These are phyloP conservation scores for Cheilosia variabilis DNA, from an alignment of 2,888 invertebrate genomes.

Conservation along the genomic window DNA sequence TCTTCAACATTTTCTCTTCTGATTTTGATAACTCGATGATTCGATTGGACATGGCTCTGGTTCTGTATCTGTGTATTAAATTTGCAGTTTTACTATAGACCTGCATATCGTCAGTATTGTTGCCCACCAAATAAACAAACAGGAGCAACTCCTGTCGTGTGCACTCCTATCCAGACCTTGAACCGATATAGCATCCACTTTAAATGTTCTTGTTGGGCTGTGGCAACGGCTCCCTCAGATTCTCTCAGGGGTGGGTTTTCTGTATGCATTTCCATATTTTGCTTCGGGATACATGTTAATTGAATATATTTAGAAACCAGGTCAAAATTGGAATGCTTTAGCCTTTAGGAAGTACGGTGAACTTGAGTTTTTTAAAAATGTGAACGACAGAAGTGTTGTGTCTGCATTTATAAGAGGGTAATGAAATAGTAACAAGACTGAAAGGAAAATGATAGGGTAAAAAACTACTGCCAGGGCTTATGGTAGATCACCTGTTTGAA, in stretches of 20 bases:
- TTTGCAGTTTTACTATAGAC: conserved; percentile 30
- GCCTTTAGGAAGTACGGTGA: not conserved
- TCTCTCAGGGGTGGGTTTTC: not conserved
- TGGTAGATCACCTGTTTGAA: too few relatives aligned
- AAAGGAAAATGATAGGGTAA: too few relatives aligned
- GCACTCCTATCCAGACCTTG: conserved; percentile 25
- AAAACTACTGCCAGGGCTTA: too few relatives aligned
- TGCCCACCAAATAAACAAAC: not conserved
- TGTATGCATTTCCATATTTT: conserved; percentile 32
- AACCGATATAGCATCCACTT: conserved; percentile 2
- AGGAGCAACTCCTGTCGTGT: not conserved
- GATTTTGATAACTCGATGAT: conserved; percentile 30
- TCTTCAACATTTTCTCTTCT: conserved; percentile 2
- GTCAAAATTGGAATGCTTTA: not conserved
- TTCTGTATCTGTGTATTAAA: conserved; percentile 51
- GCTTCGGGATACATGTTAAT: conserved; percentile 42
- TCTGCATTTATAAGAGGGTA: too few relatives aligned
- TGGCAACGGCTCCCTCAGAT: not conserved
- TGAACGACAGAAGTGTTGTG: too few relatives aligned
- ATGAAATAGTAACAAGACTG: too few relatives aligned
- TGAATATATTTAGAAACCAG: conserved; percentile 30
- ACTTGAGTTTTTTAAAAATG: too few relatives aligned
- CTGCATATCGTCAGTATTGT: not conserved
- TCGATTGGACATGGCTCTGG: conserved; percentile 45
- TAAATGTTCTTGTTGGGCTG: not conserved